phyloP scores from a whole-genome alignment of 2,113 vertebrate species.

The Rhegmatorhina hoffmannsi region DNA sequence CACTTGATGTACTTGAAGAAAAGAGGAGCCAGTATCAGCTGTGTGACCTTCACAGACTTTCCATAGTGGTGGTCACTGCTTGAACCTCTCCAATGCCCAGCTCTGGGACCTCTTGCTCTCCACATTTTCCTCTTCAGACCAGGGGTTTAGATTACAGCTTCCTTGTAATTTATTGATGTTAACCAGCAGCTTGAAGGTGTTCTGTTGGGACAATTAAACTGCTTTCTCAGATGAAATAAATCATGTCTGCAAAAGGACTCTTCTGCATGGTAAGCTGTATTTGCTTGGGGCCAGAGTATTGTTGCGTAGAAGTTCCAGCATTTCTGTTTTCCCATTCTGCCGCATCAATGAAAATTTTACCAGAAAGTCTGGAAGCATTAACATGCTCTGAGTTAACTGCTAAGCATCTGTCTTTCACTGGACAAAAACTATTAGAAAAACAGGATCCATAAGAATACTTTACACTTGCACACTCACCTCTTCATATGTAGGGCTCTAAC shows the following conservation, averaged over 20 bases:
- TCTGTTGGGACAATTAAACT: background rate
- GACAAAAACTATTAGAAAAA: background rate
- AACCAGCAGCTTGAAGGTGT: background rate
- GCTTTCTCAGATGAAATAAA: background rate
- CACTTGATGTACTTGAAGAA: background rate
- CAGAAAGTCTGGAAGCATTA: background rate
- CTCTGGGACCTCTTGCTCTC: background rate
- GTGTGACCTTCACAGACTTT: background rate
- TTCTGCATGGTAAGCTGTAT: background rate
- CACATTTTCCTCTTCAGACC: background rate
- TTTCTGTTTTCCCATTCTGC: background rate
- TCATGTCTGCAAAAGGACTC: background rate
- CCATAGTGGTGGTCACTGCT: rapidly evolving
- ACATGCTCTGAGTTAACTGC: background rate
- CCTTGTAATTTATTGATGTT: slow-evolving; percentile 7
- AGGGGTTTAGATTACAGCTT: background rate
- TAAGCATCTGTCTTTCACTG: background rate
- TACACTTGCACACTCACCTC: background rate
- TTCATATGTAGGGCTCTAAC: rapidly evolving
- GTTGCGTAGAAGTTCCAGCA: background rate
- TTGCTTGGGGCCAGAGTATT: background rate
- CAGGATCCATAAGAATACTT: background rate
- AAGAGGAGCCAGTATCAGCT: background rate
- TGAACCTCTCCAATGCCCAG: background rate
- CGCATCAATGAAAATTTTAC: background rate